Evolutionary conservation across 2,113 vertebrate genomes (phyloP).

Genomic region (Lonchura striata): DNA sequence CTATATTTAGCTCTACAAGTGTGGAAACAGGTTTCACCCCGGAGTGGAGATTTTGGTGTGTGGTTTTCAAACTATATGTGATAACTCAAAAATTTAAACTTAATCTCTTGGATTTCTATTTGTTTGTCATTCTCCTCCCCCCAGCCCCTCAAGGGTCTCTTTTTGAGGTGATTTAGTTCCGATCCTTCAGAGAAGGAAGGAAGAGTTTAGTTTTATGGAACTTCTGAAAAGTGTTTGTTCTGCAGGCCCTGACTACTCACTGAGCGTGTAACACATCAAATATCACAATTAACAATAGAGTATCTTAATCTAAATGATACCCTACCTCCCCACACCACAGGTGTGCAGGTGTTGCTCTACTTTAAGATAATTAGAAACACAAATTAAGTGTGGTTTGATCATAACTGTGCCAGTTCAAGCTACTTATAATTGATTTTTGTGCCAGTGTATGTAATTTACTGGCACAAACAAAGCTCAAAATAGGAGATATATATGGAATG

Average conservation of each 20-base stretch:
- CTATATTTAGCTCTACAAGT: constrained; percentile 41
- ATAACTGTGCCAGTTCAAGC: neutral
- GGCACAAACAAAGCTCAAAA: neutral
- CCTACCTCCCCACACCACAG: neutral
- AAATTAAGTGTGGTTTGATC: neutral
- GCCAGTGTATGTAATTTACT: neutral
- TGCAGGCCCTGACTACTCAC: neutral
- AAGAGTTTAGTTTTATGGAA: neutral
- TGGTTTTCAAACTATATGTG: neutral
- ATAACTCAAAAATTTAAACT: neutral
- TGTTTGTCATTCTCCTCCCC: neutral
- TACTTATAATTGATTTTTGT: neutral
- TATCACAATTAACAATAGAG: neutral
- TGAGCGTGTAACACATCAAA: neutral
- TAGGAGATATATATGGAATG: neutral
- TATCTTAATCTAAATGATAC: neutral
- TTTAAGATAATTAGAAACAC: neutral
- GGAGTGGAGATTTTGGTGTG: constrained; percentile 64
- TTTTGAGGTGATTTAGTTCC: neutral
- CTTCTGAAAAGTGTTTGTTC: neutral
- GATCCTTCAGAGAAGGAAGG: neutral
- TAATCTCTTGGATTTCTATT: neutral
- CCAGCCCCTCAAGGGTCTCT: neutral
- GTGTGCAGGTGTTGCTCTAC: neutral
- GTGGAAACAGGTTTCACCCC: constrained; percentile 75